Base-by-base conservation (phyloP, 2,888 invertebrate genomes). In the Troglohyphantes excavatus region DNA sequence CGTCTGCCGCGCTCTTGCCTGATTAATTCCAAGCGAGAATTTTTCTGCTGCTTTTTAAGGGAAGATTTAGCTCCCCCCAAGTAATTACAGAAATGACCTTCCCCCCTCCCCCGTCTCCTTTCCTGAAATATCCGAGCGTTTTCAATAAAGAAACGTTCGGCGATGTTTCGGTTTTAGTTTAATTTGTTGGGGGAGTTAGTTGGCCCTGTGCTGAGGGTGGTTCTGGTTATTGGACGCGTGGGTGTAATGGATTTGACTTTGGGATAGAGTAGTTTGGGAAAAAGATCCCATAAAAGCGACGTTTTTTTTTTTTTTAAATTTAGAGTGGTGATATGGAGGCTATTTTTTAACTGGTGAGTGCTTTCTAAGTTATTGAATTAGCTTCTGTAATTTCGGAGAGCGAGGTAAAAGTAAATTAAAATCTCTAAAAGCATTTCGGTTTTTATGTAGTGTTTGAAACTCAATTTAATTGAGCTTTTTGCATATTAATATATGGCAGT, bases 31-130 rank as follows among this genome's bases (percentile, higher is more conserved):
- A 59, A 29, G 33, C 17, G 6, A n/a, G 53, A 27, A 59, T 82
- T 70, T 82, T 82, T 67, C 81, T n/a, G 27, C 68, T 43, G 23
- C 59, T 59, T 46, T 63, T 63, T 27, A 27, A 61, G 68, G 65
- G 67, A 67, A 75, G 75, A 68, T 75, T 84, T 53, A 75, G 72
- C 53, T 46, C 63, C 29, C n/a, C 29, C 33, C 17, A 59, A 46
- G 84, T 84, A 84, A 84, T 84, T 84, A 84, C 84, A 72, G 61
- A 70, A 82, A 82, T 70, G 82, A 82, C n/a, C n/a, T n/a, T n/a
- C n/a, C n/a, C n/a, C n/a, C n/a, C n/a, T n/a, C n/a, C n/a, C n/a
- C n/a, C n/a, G n/a, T n/a, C n/a, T 53, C 72, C 59, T 46, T 43
- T 61, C 27, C 29, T 63, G 13, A 73, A 67, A 65, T 61, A 73